Evolutionary conservation across 2,113 vertebrate species (phyloP).

Genomic region (Pseudopipra pipra): DNA sequence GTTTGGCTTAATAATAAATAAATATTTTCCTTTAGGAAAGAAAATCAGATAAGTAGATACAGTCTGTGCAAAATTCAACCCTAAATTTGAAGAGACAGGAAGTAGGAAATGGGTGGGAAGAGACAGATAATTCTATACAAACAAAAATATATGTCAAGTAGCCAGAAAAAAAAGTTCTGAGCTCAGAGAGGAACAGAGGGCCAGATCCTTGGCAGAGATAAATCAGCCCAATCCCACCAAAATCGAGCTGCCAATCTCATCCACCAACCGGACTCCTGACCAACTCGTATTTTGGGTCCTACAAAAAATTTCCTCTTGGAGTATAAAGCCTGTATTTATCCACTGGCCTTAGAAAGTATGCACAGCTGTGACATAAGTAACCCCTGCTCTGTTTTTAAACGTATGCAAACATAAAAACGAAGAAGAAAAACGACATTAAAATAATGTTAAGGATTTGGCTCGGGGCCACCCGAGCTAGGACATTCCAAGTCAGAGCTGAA

Average conservation of each 20-base stretch:
- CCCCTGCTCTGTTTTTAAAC: constrained; percentile 64
- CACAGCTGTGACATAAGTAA: constrained; percentile 70
- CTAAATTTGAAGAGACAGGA: neutral
- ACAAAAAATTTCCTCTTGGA: constrained; percentile 37
- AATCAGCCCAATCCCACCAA: neutral
- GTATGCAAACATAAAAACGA: constrained; percentile 63
- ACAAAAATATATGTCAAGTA: constrained; percentile 25
- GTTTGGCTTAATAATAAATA: constrained; percentile 6
- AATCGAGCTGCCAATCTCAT: neutral
- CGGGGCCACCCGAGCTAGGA: constrained; percentile 49
- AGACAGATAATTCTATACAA: constrained; percentile 33
- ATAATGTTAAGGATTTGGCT: constrained; percentile 67
- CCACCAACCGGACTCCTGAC: constrained; percentile 24
- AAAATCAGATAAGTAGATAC: neutral
- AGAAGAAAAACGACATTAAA: constrained; percentile 69
- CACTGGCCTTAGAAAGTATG: constrained; percentile 56
- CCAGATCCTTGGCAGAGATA: neutral
- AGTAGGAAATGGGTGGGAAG: constrained; percentile 20
- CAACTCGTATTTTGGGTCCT: constrained; percentile 14
- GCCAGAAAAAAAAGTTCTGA: neutral
- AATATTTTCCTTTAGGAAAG: neutral
- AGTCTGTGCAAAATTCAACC: neutral
- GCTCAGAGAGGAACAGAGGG: neutral
- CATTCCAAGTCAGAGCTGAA: constrained; percentile 67
- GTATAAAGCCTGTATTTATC: constrained; percentile 64